Conservation (phyloP, 2,797 vertebrate species). For the Nannoperca australis region DNA sequence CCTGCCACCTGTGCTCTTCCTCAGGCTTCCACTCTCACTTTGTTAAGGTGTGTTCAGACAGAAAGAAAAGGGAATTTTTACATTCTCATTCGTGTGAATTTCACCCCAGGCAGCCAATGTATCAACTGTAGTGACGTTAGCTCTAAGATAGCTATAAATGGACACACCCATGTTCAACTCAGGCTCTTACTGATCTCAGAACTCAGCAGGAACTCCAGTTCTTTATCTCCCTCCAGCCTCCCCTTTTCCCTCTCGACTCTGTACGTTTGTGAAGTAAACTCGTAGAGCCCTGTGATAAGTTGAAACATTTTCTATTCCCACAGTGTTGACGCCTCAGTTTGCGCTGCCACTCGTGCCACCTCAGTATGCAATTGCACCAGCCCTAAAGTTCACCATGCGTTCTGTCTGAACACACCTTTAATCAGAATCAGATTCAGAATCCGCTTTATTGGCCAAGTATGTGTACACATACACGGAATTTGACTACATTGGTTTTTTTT, state of each 20-base stretch:
- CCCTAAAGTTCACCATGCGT: background rate
- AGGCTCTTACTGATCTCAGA: background rate
- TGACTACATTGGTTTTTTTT: too few relatives aligned
- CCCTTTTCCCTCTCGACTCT: background rate
- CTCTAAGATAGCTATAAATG: constrained; percentile 3
- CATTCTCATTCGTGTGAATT: background rate
- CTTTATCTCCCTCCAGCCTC: background rate
- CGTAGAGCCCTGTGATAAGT: background rate
- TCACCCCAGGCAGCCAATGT: background rate
- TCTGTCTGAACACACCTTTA: constrained; percentile 19
- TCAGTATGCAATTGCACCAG: background rate
- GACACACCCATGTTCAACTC: background rate
- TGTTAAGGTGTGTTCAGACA: constrained; percentile 23
- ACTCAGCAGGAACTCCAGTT: background rate
- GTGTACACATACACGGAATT: too few relatives aligned
- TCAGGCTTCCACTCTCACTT: background rate
- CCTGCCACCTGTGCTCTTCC: constrained; percentile 1
- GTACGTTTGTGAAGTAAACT: background rate
- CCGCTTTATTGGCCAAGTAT: too few relatives aligned
- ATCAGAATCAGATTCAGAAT: too few relatives aligned
- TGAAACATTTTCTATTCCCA: background rate
- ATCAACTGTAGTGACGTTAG: background rate
- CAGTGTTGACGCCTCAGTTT: background rate
- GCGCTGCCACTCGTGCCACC: background rate
- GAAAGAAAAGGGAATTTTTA: background rate